Conservation (phyloP, 2,797 vertebrate genomes). For the Pipistrellus kuhlii region DNA sequence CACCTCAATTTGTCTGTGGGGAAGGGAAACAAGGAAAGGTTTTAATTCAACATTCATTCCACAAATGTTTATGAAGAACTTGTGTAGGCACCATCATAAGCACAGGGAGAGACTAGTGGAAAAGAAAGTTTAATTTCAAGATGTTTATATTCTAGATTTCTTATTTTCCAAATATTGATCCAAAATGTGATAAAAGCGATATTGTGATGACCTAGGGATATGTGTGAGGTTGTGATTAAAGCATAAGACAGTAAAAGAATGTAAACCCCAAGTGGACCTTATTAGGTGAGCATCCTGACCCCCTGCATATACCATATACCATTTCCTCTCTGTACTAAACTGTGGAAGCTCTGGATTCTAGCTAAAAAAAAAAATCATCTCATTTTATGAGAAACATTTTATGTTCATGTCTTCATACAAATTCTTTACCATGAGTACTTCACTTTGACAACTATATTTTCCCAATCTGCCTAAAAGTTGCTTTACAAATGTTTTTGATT, state of each 20-base stretch:
- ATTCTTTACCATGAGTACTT: not conserved
- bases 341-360: not conserved
- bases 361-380: not conserved
- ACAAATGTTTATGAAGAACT: not conserved
- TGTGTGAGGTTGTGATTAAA: not conserved
- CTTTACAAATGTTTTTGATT: not conserved
- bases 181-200: not conserved
- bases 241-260: not conserved
- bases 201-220: not conserved
- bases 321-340: not conserved
- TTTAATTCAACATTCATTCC: slow-evolving; percentile 6
- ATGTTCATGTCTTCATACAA: not conserved
- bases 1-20: not conserved
- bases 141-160: not conserved
- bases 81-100: not conserved
- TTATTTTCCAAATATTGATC: not conserved
- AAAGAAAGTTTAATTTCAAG: not conserved
- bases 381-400: not conserved
- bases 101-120: not conserved
- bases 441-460: not conserved
- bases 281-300: too few relatives aligned
- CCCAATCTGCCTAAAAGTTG: not conserved
- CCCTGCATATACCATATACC: too few relatives aligned
- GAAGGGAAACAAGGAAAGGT: not conserved
- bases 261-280: not conserved